Conservation (phyloP, 2,113 vertebrate genomes). For the Corydoras maculifer region DNA sequence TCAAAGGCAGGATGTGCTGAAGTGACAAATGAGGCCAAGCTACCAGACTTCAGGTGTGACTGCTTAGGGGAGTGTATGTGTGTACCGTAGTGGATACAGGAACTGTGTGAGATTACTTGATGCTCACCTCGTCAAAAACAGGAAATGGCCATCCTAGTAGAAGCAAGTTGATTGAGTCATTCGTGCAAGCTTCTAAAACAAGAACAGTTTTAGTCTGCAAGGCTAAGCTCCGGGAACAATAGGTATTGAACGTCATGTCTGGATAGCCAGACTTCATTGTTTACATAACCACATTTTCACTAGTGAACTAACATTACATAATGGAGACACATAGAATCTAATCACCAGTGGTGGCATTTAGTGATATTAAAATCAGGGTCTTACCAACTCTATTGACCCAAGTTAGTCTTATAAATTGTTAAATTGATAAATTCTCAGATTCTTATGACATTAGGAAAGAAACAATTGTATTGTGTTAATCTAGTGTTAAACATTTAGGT, state of each 20-base stretch:
- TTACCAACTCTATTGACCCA: no score
- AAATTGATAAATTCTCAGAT: background rate
- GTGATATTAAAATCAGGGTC: no score
- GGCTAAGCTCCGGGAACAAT: slow-evolving; percentile 61
- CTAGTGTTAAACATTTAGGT: background rate
- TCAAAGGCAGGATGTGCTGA: slow-evolving; percentile 47
- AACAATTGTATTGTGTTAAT: background rate
- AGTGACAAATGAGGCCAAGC: slow-evolving; percentile 38
- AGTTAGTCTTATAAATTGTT: no score
- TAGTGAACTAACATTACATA: slow-evolving; percentile 39
- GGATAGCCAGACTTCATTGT: slow-evolving; percentile 59
- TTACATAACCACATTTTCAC: slow-evolving; percentile 53
- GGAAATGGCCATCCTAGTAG: slow-evolving; percentile 57
- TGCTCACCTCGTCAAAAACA: slow-evolving; percentile 52
- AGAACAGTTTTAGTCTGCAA: slow-evolving; percentile 45
- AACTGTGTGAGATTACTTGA: slow-evolving; percentile 51
- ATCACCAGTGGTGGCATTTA: no score
- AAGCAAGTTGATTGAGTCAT: slow-evolving; percentile 49
- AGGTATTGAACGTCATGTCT: slow-evolving; percentile 48
- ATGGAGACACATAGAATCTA: slow-evolving; percentile 15
- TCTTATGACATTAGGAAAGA: background rate
- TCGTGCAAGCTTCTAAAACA: slow-evolving; percentile 33
- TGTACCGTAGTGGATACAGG: slow-evolving; percentile 49
- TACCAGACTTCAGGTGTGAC: slow-evolving; percentile 35
- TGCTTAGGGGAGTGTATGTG: slow-evolving; percentile 35